Conservation (phyloP, 2,888 invertebrate genomes). For the Drosophila emarginata region DNA sequence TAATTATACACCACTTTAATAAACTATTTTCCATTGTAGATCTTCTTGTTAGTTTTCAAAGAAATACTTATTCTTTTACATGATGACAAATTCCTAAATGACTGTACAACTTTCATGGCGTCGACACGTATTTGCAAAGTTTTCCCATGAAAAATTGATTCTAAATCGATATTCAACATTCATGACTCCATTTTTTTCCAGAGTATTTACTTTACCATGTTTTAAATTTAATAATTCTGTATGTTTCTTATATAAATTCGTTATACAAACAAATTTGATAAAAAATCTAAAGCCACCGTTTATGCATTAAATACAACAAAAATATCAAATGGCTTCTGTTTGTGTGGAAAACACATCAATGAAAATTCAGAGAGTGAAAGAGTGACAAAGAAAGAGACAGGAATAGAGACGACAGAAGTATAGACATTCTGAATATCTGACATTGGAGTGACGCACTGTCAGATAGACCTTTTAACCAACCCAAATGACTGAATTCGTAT, state of each 20-base stretch:
- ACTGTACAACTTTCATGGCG: too few species aligned
- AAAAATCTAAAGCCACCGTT: not conserved
- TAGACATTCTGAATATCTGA: not conserved
- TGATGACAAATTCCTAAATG: not conserved
- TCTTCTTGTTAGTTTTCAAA: too few species aligned
- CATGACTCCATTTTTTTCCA: too few species aligned
- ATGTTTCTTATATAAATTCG: constrained; percentile 2
- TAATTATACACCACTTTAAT: too few species aligned
- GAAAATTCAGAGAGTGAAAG: not conserved
- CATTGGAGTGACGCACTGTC: constrained; percentile 37
- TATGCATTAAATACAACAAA: not conserved
- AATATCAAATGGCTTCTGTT: not conserved
- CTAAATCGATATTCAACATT: too few species aligned
- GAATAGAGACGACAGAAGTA: not conserved
- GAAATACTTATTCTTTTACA: too few species aligned
- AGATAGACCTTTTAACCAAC: constrained; percentile 30
- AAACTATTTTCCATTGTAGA: too few species aligned
- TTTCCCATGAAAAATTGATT: too few species aligned
- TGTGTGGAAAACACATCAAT: not conserved
- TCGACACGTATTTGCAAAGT: too few species aligned
- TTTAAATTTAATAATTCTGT: not conserved
- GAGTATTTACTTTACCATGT: not conserved
- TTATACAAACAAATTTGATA: not conserved
- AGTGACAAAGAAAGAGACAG: not conserved
- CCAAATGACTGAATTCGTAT: constrained; percentile 19